Evolutionary conservation across 2,113 vertebrate species (phyloP).

Genomic region (Vicugna pacos): DNA sequence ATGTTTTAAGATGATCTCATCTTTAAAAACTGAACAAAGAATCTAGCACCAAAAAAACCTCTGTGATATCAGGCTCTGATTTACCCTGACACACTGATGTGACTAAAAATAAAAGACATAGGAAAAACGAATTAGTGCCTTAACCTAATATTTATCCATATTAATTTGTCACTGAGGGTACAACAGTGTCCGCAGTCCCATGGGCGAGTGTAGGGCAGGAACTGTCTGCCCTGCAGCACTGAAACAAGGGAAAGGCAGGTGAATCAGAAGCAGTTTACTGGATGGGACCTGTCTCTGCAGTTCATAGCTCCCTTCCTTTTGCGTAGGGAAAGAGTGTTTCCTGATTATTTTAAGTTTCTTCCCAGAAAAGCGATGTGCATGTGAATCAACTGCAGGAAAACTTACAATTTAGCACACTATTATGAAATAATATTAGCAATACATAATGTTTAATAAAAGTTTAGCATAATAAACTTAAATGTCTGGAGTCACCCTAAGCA

Average conservation of each 20-base stretch:
- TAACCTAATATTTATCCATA: not conserved
- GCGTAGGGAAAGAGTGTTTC: not conserved
- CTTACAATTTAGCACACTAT: not conserved
- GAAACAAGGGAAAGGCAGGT: not conserved
- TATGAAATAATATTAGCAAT: not conserved
- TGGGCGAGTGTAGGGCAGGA: accelerated
- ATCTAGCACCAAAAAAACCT: not conserved
- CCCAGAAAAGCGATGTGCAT: not conserved
- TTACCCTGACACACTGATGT: not conserved
- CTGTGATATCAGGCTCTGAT: not conserved
- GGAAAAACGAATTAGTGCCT: not conserved
- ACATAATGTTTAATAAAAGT: not conserved
- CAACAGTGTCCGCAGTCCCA: not conserved
- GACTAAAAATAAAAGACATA: not conserved
- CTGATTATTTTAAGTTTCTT: not conserved
- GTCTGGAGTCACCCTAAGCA: not conserved
- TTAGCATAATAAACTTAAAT: not conserved
- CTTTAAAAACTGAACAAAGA: not conserved
- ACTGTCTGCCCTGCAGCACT: not conserved
- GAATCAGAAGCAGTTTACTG: not conserved
- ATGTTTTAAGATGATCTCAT: conserved; percentile 3
- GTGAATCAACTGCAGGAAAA: not conserved
- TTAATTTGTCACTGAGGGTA: not conserved
- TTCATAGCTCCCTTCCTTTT: not conserved
- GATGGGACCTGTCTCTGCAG: not conserved